Percentiles rank a stretch among this genome's conserved stretches.
Evolutionary conservation across 2,113 vertebrate species (phyloP).

Genomic region (Desmodus rotundus): DNA sequence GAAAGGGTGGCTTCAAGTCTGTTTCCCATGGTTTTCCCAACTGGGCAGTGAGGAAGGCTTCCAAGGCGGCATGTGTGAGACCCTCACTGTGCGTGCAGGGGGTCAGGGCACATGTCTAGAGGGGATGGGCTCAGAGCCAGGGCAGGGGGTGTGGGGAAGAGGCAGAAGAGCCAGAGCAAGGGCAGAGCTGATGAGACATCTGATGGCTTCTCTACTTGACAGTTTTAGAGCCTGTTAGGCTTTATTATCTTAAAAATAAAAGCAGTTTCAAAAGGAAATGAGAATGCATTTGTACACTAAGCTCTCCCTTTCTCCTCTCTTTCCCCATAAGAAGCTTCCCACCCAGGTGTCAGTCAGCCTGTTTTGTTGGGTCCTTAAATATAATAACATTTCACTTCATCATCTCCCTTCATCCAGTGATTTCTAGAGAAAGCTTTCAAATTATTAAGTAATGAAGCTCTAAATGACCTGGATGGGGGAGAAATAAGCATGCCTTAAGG

Average conservation of each 20-base stretch:
- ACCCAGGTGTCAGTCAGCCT: background rate
- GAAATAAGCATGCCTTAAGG: constrained; percentile 36
- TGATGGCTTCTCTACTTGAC: background rate
- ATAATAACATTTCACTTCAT: constrained; percentile 51
- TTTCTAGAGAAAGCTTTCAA: constrained; percentile 69
- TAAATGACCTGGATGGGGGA: constrained; percentile 29
- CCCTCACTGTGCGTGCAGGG: background rate
- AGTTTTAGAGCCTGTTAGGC: background rate
- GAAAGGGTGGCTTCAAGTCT: background rate
- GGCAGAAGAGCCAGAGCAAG: background rate
- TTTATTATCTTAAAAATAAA: constrained; percentile 37
- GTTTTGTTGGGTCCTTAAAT: constrained; percentile 46
- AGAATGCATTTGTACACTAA: background rate
- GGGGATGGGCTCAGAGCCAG: background rate
- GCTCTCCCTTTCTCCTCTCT: background rate
- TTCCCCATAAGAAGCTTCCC: background rate
- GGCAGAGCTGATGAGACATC: background rate
- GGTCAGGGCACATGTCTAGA: background rate
- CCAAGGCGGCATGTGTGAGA: background rate
- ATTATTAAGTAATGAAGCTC: constrained; percentile 64
- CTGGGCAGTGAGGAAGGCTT: background rate
- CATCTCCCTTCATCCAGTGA: constrained; percentile 37
- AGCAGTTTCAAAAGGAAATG: constrained; percentile 38
- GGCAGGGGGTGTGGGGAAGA: background rate
- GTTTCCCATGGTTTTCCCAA: background rate